Evolutionary conservation across 1,140 invertebrate species (phyloP).

Genomic region (Piezodorus guildinii): DNA sequence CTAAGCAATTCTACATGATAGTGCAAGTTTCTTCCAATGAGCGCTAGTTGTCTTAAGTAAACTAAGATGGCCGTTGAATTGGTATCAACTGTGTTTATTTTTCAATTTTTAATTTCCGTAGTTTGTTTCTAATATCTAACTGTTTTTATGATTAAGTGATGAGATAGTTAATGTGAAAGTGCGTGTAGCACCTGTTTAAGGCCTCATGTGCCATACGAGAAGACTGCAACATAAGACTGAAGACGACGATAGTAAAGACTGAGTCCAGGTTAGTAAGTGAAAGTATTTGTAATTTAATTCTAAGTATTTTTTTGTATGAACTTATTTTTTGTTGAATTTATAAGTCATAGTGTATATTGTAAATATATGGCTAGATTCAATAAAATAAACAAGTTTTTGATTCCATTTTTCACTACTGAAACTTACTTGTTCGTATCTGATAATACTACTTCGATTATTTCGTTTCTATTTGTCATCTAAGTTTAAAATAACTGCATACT

Average conservation of each 20-base stretch:
- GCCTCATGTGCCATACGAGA: slow-evolving; percentile 28
- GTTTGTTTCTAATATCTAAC: background rate
- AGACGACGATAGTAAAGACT: slow-evolving; percentile 26
- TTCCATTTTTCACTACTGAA: no score
- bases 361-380: no score
- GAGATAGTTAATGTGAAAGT: slow-evolving; percentile 18
- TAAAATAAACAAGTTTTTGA: no score
- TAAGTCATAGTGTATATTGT: no score
- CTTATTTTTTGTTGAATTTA: no score
- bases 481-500: no score
- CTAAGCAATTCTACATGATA: no score
- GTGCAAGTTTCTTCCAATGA: background rate
- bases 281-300: background rate
- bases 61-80: background rate
- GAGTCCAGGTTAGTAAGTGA: slow-evolving; percentile 24
- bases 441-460: no score
- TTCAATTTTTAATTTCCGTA: slow-evolving; percentile 4
- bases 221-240: slow-evolving; percentile 28
- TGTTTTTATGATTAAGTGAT: background rate
- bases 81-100: background rate
- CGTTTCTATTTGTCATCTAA: no score
- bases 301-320: no score
- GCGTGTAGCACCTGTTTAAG: slow-evolving; percentile 17
- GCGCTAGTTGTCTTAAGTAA: background rate
- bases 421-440: no score